phyloP scores from a whole-genome alignment of 1,140 invertebrate genomes.

The Pomacea maculata region DNA sequence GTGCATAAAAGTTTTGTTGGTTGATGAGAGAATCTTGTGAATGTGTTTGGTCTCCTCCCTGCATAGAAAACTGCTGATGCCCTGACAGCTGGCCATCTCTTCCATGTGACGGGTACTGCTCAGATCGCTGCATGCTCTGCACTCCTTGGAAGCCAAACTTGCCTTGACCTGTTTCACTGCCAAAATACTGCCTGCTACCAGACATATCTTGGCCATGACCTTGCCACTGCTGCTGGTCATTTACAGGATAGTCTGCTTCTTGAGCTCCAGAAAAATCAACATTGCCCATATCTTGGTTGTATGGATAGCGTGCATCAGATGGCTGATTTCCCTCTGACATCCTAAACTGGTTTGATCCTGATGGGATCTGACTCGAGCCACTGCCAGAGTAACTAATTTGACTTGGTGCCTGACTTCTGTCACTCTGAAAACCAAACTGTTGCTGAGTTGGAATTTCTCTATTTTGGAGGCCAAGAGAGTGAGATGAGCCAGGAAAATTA shows the following conservation, averaged over 20 bases:
- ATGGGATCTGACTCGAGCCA: no score
- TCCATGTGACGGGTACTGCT: conserved; percentile 3
- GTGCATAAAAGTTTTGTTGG: conserved; percentile 6
- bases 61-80: conserved; percentile 6
- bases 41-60: neutral
- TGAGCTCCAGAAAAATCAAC: no score
- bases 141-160: neutral
- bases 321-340: no score
- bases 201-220: conserved; percentile 11
- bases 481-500: no score
- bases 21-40: neutral
- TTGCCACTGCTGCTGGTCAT: conserved; percentile 17
- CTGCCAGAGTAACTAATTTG: neutral
- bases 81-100: neutral
- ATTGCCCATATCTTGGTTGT: no score
- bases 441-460: neutral
- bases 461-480: no score
- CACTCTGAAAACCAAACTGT: conserved; percentile 9
- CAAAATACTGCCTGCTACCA: conserved; percentile 2
- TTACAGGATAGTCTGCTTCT: conserved; percentile 8
- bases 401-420: neutral
- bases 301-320: no score
- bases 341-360: no score
- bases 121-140: neutral
- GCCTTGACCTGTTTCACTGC: neutral